Evolutionary conservation across 1,140 invertebrate species (phyloP).

Genomic region (Phymorhynchus buccinoides): DNA sequence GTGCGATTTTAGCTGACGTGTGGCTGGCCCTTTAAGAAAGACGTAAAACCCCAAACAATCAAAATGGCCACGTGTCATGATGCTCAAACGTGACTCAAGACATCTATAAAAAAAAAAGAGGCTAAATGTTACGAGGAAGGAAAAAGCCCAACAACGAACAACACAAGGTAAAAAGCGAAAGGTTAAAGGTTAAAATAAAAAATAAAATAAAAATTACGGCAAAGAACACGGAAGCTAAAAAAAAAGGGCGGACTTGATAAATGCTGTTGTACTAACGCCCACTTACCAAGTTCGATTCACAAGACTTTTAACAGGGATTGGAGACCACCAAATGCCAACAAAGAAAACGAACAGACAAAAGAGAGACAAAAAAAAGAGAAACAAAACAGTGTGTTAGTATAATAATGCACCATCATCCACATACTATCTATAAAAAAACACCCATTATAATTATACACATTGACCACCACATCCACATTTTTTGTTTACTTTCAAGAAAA

Average conservation of each 20-base stretch:
- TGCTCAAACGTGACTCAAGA: neutral
- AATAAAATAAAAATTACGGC: too few species aligned
- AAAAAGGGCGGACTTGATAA: neutral
- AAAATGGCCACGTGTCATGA: too few species aligned
- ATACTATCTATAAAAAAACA: too few species aligned
- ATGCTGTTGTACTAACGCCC: neutral
- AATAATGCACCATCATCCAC: neutral
- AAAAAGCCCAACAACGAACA: neutral
- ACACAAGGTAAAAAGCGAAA: neutral
- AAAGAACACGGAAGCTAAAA: too few species aligned
- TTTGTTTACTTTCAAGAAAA: too few species aligned
- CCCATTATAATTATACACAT: too few species aligned
- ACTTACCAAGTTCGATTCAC: constrained; percentile 66
- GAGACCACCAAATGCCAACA: constrained; percentile 16
- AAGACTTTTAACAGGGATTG: constrained; percentile 45
- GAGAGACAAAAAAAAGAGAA: constrained; percentile 24
- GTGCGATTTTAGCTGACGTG: too few species aligned
- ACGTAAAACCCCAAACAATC: too few species aligned
- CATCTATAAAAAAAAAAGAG: neutral
- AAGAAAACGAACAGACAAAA: too few species aligned
- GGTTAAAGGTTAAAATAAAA: neutral
- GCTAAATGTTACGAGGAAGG: neutral
- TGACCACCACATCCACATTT: too few species aligned
- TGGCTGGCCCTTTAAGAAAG: too few species aligned
- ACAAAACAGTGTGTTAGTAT: constrained; percentile 6